These are phyloP conservation scores for Protonibea diacanthus DNA, from an alignment of 2,797 vertebrate genomes.

Conservation along the genomic window DNA sequence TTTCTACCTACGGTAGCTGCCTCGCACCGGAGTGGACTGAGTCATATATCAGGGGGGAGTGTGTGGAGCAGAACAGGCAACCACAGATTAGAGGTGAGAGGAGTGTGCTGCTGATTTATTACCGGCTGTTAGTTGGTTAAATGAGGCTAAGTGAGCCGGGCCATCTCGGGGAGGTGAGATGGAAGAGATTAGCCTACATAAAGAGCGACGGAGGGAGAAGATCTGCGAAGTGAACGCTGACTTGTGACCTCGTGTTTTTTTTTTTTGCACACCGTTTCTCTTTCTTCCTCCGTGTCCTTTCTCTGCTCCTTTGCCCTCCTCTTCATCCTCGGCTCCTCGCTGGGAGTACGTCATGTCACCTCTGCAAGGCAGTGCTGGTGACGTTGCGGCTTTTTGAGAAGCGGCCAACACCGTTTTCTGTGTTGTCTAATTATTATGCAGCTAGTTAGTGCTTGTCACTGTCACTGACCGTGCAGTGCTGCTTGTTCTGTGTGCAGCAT, in stretches of 20 bases:
- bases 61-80: conserved; percentile 39
- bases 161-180: conserved; percentile 71
- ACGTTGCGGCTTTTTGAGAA: conserved; percentile 13
- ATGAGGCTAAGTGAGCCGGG: conserved; percentile 76
- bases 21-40: conserved; percentile 32
- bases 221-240: conserved; percentile 42
- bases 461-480: neutral
- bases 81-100: conserved; percentile 63
- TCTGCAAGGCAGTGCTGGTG: conserved; percentile 4
- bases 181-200: conserved; percentile 78
- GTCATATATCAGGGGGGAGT: conserved; percentile 66
- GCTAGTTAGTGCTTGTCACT: conserved; percentile 9
- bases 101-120: conserved; percentile 77
- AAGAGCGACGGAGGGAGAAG: conserved; percentile 61
- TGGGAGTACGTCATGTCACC: neutral
- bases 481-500: neutral
- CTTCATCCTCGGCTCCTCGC: conserved; percentile 2
- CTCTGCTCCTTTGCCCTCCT: neutral
- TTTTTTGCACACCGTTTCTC: conserved; percentile 35
- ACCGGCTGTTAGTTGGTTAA: conserved; percentile 73
- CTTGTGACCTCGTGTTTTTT: conserved; percentile 45
- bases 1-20: conserved; percentile 33
- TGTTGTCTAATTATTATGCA: conserved; percentile 38
- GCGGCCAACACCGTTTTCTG: neutral
- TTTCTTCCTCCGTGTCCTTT: conserved; percentile 4